Evolutionary conservation across 2,888 invertebrate genomes (phyloP).

Genomic region (Vandiemenella viatica): DNA sequence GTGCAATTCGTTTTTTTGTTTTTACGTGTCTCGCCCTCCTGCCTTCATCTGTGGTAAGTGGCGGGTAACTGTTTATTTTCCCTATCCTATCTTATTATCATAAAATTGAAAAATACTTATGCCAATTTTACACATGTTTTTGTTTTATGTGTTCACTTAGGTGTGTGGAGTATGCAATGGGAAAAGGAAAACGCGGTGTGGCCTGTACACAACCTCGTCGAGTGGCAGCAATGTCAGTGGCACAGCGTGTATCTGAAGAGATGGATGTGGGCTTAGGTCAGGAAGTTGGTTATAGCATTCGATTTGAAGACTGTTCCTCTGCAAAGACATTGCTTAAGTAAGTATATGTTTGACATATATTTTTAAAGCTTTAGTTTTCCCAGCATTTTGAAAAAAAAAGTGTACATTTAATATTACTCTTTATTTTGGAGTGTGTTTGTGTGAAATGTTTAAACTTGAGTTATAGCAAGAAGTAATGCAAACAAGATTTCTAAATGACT

Average conservation of each 20-base stretch:
- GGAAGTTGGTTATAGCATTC: slow-evolving; percentile 91
- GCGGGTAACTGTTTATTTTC: no score
- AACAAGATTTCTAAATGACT: no score
- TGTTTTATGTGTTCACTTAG: no score
- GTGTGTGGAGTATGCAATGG: slow-evolving; percentile 58
- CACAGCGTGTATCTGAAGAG: slow-evolving; percentile 96
- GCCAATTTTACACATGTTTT: no score
- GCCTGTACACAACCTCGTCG: slow-evolving; percentile 94
- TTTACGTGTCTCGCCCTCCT: no score
- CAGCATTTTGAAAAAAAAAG: no score
- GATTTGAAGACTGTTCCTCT: slow-evolving; percentile 97
- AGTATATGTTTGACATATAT: slow-evolving; percentile 21
- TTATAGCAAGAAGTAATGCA: no score
- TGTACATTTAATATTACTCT: no score
- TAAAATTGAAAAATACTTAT: no score
- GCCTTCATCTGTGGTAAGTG: no score
- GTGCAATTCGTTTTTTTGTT: no score
- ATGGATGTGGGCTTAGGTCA: slow-evolving; percentile 91
- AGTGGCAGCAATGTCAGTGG: slow-evolving; percentile 99
- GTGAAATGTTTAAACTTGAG: not conserved
- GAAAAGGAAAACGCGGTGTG: slow-evolving; percentile 57
- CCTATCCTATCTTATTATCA: no score
- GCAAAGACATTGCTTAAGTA: slow-evolving; percentile 83
- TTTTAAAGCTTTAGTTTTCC: not conserved
- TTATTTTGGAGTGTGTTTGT: not conserved